Base-by-base conservation (phyloP, 2,113 vertebrate species). In the Menidia beryllina region DNA sequence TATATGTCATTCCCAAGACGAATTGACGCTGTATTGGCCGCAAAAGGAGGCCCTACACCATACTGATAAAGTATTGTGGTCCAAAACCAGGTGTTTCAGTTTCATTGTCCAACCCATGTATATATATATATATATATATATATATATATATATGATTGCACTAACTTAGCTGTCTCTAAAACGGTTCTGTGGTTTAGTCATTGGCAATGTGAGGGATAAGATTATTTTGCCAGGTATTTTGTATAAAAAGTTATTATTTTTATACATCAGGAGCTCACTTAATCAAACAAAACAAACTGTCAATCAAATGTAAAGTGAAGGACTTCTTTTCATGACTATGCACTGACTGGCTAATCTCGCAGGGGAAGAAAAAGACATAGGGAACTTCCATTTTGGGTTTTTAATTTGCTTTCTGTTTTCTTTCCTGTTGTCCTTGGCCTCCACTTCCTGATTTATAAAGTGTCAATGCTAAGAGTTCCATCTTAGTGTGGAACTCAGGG, bases 161-260 rank as follows among this genome's bases (percentile, higher is more conserved):
- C n/a, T n/a, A n/a, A n/a, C n/a, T n/a, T n/a, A n/a, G n/a, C n/a
- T n/a, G n/a, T n/a, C n/a, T n/a, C n/a, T n/a, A n/a, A n/a, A n/a
- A 58, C 36, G 25, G 48, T 3, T 45, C 52, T 1, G 10, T 36
- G 36, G 54, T 17, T 69, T 54, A 67, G 24, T 75, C 57, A 61
- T 20, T 50, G 48, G 45, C 0, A 2, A 57, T 26, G 3, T 0
- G 27, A 56, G n/a, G n/a, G n/a, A n/a, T n/a, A n/a, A n/a, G n/a
- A n/a, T n/a, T n/a, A n/a, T n/a, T n/a, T n/a, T n/a, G n/a, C n/a
- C n/a, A n/a, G n/a, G n/a, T n/a, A n/a, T n/a, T n/a, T 60, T 47
- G 45, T 24, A 4, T 36, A 43, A 4, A 49, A n/a, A 12, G 34
- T 24, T 43, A 34, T 49, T 47, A 23, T 45, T 55, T 39, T 3